A percentile compares a stretch with the other conserved stretches of the same genome.
Conservation (phyloP, 2,888 invertebrate genomes). For the Caenorhabditis sulstoni region DNA sequence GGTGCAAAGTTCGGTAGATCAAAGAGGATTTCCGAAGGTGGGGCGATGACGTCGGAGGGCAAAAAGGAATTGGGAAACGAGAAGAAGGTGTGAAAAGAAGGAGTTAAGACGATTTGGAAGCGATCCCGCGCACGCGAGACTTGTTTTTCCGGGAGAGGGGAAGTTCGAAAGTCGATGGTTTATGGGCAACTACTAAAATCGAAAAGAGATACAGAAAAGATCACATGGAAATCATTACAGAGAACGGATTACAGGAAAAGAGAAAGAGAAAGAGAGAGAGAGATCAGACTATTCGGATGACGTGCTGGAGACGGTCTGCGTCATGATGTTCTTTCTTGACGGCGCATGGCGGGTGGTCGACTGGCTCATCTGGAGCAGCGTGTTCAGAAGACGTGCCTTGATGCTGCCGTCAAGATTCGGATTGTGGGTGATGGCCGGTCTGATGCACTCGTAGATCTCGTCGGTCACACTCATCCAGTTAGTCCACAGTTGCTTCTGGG, state of each 20-base stretch:
- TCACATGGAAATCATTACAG: background rate
- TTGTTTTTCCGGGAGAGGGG: slow-evolving; percentile 10
- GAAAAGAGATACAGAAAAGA: slow-evolving; percentile 6
- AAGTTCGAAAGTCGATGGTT: slow-evolving; percentile 24
- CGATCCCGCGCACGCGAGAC: background rate
- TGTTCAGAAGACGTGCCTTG: slow-evolving; percentile 63
- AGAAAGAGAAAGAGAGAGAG: too few relatives aligned
- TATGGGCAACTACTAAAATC: slow-evolving; percentile 1
- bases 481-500: slow-evolving; percentile 68
- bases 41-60: background rate
- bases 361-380: slow-evolving; percentile 55
- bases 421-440: slow-evolving; percentile 69
- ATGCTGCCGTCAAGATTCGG: slow-evolving; percentile 59
- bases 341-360: slow-evolving; percentile 59
- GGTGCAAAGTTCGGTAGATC: too few relatives aligned
- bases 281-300: slow-evolving; percentile 8
- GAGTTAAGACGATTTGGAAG: slow-evolving; percentile 50
- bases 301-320: slow-evolving; percentile 33
- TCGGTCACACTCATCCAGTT: slow-evolving; percentile 68
- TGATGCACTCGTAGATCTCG: slow-evolving; percentile 69
- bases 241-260: background rate
- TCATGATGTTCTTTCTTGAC: slow-evolving; percentile 16
- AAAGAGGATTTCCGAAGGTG: too few relatives aligned
- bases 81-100: slow-evolving; percentile 16
- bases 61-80: background rate